Base-by-base conservation (phyloP, 2,113 vertebrate genomes). In the Dasyprocta punctata region DNA sequence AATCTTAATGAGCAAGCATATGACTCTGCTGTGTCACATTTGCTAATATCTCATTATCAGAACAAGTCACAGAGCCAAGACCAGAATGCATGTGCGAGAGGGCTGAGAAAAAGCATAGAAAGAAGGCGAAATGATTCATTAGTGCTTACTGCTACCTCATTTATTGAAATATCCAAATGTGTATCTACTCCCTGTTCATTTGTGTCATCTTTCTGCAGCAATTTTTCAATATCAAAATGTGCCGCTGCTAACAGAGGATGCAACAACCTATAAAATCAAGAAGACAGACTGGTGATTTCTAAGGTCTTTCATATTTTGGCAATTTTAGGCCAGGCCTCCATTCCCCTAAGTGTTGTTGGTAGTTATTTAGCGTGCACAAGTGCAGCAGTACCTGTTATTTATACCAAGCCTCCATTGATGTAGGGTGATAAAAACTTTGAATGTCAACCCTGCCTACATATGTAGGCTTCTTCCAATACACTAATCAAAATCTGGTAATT, bases 11-110 rank as follows among this genome's bases (percentile, higher is more conserved):
- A 88, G 41, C 30, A 71, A 89, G 30, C 47, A 49, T 86, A 83
- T 96, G 86, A 67, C 60, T 94, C 49, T 89, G 73, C 60, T 84
- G 13, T 56, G 78, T 92, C 77, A 73, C n/a, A 38, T 89, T 93
- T 96, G 65, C 75, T 75, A 89, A 80, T 56, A 22, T 52, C 36
- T 20, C 24, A n/a, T 63, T 86, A 54, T 24, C 67, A 94, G 94
- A 84, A 44, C 78, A 73, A 69, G 44, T 96, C 85, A 88, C 61
- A 47, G 4, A 73, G 73, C 47, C 38, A 85, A 95, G 38, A 33
- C 60, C 61, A 93, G 65, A 93, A 52, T 71, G 33, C 90, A 14
- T 65, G 20, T 78, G 82, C 47, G 33, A 89, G 28, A 94, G 47
- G 56, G 86, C 38, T 88, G 63, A 89, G 28, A 87, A 22, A 82